Base-by-base conservation (phyloP, 2,113 vertebrate species). In the Cochlearius cochlearius region DNA sequence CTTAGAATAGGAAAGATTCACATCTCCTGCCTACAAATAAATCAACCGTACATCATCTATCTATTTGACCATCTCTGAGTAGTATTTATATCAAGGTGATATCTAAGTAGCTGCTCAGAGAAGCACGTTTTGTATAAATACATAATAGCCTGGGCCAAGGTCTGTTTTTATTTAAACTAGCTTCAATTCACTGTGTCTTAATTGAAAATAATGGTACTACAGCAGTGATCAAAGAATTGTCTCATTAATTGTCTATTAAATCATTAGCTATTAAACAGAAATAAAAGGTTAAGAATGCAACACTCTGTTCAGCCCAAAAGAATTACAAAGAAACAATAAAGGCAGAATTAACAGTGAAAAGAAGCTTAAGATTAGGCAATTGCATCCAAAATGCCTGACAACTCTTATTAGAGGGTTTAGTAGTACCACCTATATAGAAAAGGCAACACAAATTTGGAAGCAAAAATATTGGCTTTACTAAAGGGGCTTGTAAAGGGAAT, bases 331-430 rank as follows among this genome's bases (percentile, higher is more conserved):
- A 93, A 93, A 92, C 87, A 94, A 95, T 90, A 83, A 91, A 96
- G 73, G 82, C 55, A 59, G 87, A 96, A 96, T 95, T 96, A 95
- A 77, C 41, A 86, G 87, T 41, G 89, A 89, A 93, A 95, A 94
- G 89, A 92, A 91, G 95, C 95, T 97, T 91, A 95, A 87, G 86
- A 97, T 93, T 75, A 94, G 77, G 86, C 91, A 96, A 97, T 96
- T 96, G 95, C 71, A 95, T 62, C 68, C 81, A 84, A 66, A 86
- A 91, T 58, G 82, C 88, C 94, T 93, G 92, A 83, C 74, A 79
- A 50, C 27, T 60, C 84, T 83, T 85, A 88, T 90, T 85, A 95
- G 62, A 52, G 43, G 34, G 39, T 92, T 75, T 91, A 71, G 60
- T 59, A 53, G 47, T 30, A 56, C 43, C 13, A 74, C 66, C 52